These are phyloP conservation scores for Gymnothorax javanicus DNA, from an alignment of 2,797 vertebrate species.

Conservation along the genomic window DNA sequence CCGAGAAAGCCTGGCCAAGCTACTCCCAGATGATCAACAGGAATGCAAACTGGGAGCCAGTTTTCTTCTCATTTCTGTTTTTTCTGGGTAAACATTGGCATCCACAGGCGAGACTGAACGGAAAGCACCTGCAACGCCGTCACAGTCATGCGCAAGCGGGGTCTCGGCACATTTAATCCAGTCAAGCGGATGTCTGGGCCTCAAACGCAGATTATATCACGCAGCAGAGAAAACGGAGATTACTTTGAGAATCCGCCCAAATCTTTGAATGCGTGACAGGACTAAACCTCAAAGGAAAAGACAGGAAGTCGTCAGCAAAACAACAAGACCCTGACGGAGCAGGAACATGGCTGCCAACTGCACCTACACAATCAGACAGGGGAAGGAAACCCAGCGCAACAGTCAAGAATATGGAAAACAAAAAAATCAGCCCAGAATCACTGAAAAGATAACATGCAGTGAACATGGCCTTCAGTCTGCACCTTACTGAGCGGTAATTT, in stretches of 20 bases:
- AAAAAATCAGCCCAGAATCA: conserved; percentile 48
- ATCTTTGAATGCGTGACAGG: conserved; percentile 36
- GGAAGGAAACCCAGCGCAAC: conserved; percentile 57
- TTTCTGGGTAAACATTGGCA: no score
- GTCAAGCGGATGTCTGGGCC: conserved; percentile 38
- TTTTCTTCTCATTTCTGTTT: no score
- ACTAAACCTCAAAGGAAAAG: conserved; percentile 40
- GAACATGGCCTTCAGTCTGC: background rate
- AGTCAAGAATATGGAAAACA: conserved; percentile 57
- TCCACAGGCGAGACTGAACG: no score
- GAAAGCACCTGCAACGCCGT: no score
- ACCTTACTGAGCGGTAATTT: background rate
- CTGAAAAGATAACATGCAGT: conserved; percentile 36
- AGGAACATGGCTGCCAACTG: conserved; percentile 50
- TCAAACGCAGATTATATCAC: conserved; percentile 36
- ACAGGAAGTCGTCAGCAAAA: conserved; percentile 42
- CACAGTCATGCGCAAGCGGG: no score
- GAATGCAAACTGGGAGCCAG: no score
- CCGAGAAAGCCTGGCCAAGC: no score
- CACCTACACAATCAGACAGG: conserved; percentile 49
- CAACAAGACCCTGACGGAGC: conserved; percentile 30
- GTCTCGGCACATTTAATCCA: conserved; percentile 46
- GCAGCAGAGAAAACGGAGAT: conserved; percentile 46
- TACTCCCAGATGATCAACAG: no score
- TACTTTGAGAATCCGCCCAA: conserved; percentile 31